phyloP scores from a whole-genome alignment of 1,140 invertebrate genomes.

The Eriosoma lanigerum region DNA sequence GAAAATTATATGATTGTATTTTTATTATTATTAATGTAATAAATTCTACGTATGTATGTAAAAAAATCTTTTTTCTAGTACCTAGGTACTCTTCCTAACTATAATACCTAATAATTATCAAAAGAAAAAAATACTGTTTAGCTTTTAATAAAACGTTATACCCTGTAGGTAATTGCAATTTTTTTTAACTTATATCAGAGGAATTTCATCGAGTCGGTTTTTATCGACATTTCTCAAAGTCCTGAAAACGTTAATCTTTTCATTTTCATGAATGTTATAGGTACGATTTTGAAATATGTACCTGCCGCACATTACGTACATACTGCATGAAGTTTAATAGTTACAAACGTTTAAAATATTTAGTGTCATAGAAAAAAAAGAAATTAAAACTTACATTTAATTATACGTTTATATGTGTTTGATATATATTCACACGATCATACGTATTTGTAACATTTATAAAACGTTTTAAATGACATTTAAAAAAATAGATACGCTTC shows the following conservation, averaged over 20 bases:
- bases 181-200: neutral
- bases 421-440: slow-evolving; percentile 35
- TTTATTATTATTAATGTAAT: neutral
- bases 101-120: neutral
- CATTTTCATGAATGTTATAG: slow-evolving; percentile 16
- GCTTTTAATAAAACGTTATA: slow-evolving; percentile 11
- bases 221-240: slow-evolving; percentile 11
- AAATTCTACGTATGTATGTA: neutral
- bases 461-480: neutral
- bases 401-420: neutral
- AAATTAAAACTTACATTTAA: slow-evolving; percentile 14
- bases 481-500: neutral
- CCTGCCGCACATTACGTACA: slow-evolving; percentile 1
- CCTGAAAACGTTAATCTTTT: slow-evolving; percentile 17
- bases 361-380: slow-evolving; percentile 21
- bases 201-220: slow-evolving; percentile 14
- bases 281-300: slow-evolving; percentile 25
- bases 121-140: neutral
- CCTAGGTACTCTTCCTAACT: neutral
- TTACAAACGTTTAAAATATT: slow-evolving; percentile 32
- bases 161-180: slow-evolving; percentile 1
- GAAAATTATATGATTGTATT: no score
- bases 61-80: neutral
- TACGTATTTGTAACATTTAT: slow-evolving; percentile 22
- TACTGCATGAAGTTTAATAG: neutral